Base-by-base conservation (phyloP, 2,797 vertebrate genomes). In the Amazonetta brasiliensis region DNA sequence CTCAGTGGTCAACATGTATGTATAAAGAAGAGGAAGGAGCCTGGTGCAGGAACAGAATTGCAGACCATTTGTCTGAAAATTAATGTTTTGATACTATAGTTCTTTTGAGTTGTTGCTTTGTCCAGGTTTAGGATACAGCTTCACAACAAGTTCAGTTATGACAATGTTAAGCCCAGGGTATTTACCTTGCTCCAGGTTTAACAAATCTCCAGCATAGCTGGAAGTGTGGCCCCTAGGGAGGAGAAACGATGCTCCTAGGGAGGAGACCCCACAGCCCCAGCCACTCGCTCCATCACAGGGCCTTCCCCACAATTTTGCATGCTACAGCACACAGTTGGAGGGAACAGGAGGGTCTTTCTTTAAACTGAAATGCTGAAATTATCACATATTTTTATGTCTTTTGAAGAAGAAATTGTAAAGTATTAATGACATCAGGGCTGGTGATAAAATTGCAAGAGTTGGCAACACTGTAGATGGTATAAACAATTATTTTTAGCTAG, bases 401-500 rank as follows among this genome's bases (percentile, higher is more conserved):
- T 31, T 67, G 64, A 67, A 48, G 68, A 33, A 64, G 54, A 66
- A 41, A 33, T 76, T 90, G 87, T 90, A 39, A 84, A 48, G 14
- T 58, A 69, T 33, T 12, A 86, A 35, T 78, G 44, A 14, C 63
- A 50, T 4, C 46, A 39, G 26, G 31, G 35, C 31, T 50, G 31
- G 31, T 73, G 46, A 55, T 80, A 68, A 20, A 93, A 82, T 21
- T 84, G 35, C 22, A 50, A 71, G 59, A 76, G 67, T 15, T 73
- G 55, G 43, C 63, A 62, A 30, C 4, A 7, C 48, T 91, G 74
- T 92, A 64, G 84, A 58, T 92, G 58, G 43, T 41, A 80, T 85
- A 95, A 97, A 82, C 77, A 95, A 84, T 77, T 96, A 71, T 87
- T 91, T 94, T 94, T 95, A 91, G 88, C 87, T 97, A 92, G 84